These are phyloP conservation scores for Polydrusus cervinus DNA, from an alignment of 2,888 invertebrate species.

Conservation along the genomic window DNA sequence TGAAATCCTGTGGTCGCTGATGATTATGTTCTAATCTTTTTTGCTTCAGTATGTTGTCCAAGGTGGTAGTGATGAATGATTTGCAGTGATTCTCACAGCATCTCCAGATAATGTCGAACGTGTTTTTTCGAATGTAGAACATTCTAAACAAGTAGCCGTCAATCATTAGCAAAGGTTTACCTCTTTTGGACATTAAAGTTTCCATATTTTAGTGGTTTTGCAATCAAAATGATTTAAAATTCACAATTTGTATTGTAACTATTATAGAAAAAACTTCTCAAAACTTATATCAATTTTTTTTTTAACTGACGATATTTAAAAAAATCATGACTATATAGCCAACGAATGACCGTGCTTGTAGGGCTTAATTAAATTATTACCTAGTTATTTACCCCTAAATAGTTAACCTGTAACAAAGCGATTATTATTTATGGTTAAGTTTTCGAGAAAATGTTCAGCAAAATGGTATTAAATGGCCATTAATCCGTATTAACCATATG, in stretches of 20 bases:
- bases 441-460: background rate
- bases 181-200: background rate
- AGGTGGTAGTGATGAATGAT: background rate
- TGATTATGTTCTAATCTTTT: background rate
- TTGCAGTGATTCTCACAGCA: background rate
- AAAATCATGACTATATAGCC: background rate
- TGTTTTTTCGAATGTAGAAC: slow-evolving; percentile 7
- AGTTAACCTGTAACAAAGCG: background rate
- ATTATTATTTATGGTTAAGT: background rate
- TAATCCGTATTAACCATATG: background rate
- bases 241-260: too few relatives aligned
- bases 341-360: background rate
- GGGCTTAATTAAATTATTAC: background rate
- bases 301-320: background rate
- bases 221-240: too few relatives aligned
- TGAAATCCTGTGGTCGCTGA: background rate
- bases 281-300: background rate
- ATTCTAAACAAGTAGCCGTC: background rate
- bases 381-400: background rate
- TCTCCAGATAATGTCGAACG: background rate
- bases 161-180: background rate
- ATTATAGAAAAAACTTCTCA: background rate
- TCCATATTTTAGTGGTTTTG: background rate
- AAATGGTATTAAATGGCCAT: background rate
- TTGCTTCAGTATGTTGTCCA: background rate